phyloP scores from a whole-genome alignment of 2,888 invertebrate species.

The Cantharis flavilabris region DNA sequence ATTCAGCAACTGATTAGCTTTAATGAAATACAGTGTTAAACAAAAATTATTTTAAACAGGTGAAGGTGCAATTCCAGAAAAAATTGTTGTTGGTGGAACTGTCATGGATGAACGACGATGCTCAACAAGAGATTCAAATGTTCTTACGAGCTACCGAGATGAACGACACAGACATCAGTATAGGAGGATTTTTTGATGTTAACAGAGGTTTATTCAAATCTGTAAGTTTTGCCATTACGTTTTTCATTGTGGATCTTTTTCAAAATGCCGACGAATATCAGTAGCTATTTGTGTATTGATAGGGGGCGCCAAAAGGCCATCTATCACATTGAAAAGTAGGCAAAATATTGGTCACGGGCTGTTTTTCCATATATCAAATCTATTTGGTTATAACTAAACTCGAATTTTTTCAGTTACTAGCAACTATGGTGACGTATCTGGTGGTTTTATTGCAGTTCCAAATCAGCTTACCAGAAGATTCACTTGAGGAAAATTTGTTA shows the following conservation, averaged over 20 bases:
- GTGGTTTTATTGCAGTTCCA: constrained; percentile 77
- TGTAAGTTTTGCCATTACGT: constrained; percentile 51
- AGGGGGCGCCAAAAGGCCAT: no score
- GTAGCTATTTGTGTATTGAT: no score
- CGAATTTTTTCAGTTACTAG: constrained; percentile 61
- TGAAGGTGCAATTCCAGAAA: constrained; percentile 74
- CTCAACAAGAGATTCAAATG: constrained; percentile 78
- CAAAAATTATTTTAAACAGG: constrained; percentile 49
- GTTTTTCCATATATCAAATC: not conserved
- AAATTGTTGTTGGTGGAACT: constrained; percentile 73
- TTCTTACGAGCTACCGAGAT: constrained; percentile 76
- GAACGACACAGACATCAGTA: constrained; percentile 75
- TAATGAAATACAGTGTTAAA: not conserved
- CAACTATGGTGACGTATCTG: constrained; percentile 77
- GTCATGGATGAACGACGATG: constrained; percentile 77
- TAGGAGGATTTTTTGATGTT: constrained; percentile 75
- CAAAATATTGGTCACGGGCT: no score
- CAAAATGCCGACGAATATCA: no score
- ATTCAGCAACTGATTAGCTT: no score
- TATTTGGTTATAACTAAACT: not conserved
- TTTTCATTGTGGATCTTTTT: no score
- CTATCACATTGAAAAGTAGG: no score
- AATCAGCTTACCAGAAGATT: constrained; percentile 72
- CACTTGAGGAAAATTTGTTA: constrained; percentile 8
- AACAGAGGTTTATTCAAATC: constrained; percentile 75